Base-by-base conservation (phyloP, 2,888 invertebrate genomes). In the Tachina grossa region DNA sequence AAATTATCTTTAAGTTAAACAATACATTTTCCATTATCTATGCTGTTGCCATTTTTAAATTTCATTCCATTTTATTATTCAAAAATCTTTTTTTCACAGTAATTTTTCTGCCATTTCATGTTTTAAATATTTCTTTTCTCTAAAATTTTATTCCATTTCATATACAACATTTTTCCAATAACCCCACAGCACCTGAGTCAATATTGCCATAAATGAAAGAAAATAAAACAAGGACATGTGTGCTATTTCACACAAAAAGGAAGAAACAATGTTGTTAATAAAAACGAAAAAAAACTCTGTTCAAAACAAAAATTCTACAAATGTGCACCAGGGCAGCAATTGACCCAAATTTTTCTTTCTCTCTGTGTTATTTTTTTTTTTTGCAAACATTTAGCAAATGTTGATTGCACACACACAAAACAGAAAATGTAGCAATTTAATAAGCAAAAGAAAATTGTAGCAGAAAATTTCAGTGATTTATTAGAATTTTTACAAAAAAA, bases 271-370 rank as follows among this genome's bases (percentile, higher is more conserved):
- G 14, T 10, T 69, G 78, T 63, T 78, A 78, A 61, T 78, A 78
- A 69, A 78, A n/a, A n/a, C n/a, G n/a, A n/a, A 51, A 11, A 45
- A 31, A 31, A 3, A 22, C 41, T 68, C 55, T 75, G n/a, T 63
- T 75, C n/a, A 41, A 71, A 63, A 63, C 66, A 72, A 66, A n/a
- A 53, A 63, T 39, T 4, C 51, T 22, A 39, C 45, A 79, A 68
- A 69, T 59, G 72, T 81, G 69, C 76, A 81, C 65, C 80, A 74
- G 53, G 68, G 81, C 81, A 71, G 55, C 76, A 86, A 84, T 86
- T 87, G 87, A 84, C 87, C 87, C 59, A 84, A 80, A 83, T 87
- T 86, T 71, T 65, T 51, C 57, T 53, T 31, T 63, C 13, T 8
- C 43, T 13, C 13, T 22, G 39, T 16, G 4, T 9, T 31, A 5